Conservation (phyloP, 2,113 vertebrate genomes). For the Sterna hirundo region DNA sequence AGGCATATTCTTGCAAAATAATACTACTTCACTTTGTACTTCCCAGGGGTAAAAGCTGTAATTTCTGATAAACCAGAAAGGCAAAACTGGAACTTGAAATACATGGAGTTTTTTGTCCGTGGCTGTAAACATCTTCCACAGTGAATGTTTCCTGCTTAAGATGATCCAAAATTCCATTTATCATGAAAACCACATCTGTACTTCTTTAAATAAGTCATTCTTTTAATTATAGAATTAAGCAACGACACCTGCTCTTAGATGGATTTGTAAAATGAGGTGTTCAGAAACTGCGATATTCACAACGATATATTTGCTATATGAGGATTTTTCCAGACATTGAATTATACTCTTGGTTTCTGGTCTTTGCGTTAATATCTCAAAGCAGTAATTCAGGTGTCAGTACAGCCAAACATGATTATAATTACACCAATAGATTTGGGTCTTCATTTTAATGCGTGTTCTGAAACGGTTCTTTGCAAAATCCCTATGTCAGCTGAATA, state of each 20-base stretch:
- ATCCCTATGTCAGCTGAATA: neutral
- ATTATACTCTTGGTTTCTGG: neutral
- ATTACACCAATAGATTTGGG: neutral
- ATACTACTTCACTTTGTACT: neutral
- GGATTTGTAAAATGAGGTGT: neutral
- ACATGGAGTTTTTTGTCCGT: neutral
- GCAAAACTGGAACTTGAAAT: neutral
- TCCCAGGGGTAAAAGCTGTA: neutral
- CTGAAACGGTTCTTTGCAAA: neutral
- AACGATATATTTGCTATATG: too few species aligned
- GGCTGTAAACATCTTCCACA: neutral
- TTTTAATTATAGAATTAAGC: neutral
- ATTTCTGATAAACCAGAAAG: neutral
- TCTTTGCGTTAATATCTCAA: neutral
- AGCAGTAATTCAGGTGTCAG: neutral
- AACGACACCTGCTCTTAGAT: neutral
- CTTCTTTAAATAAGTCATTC: neutral
- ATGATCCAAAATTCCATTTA: neutral
- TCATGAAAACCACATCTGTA: neutral
- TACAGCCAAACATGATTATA: neutral
- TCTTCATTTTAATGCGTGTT: neutral
- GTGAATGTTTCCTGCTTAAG: neutral
- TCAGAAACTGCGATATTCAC: neutral
- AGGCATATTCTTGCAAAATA: neutral
- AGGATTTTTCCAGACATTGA: neutral